phyloP scores from a whole-genome alignment of 1,140 invertebrate genomes.

The Panulirus ornatus region DNA sequence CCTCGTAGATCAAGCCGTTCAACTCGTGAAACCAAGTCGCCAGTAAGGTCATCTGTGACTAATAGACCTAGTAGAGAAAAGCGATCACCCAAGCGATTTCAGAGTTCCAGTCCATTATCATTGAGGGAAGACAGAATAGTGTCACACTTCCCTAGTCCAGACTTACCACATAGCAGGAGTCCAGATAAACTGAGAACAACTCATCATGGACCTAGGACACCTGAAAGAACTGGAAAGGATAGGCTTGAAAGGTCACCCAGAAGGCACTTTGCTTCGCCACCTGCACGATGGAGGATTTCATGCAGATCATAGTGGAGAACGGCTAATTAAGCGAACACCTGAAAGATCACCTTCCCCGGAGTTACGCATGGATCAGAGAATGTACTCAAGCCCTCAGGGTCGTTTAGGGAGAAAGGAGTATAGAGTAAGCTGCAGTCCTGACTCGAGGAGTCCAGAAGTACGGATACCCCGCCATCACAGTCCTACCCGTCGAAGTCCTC shows the following conservation, averaged over 20 bases:
- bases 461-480: conserved; percentile 13
- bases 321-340: conserved; percentile 16
- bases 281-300: neutral
- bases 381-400: conserved; percentile 28
- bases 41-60: neutral
- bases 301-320: conserved; percentile 8
- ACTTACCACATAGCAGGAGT: conserved; percentile 22
- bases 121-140: conserved; percentile 13
- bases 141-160: conserved; percentile 18
- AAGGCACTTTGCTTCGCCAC: neutral
- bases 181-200: conserved; percentile 7
- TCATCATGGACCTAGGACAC: conserved; percentile 45
- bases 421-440: conserved; percentile 40
- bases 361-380: neutral
- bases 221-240: conserved; percentile 36
- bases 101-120: conserved; percentile 18
- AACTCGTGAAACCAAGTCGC: conserved; percentile 3
- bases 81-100: conserved; percentile 30
- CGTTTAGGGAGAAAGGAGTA: conserved; percentile 17
- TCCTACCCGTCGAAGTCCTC: conserved; percentile 37
- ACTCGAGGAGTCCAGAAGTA: conserved; percentile 35
- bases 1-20: conserved; percentile 17
- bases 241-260: neutral
- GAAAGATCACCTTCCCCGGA: conserved; percentile 33
- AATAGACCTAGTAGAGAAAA: conserved; percentile 9